Conservation (phyloP, 2,888 invertebrate genomes). For the Helobdella robusta region DNA sequence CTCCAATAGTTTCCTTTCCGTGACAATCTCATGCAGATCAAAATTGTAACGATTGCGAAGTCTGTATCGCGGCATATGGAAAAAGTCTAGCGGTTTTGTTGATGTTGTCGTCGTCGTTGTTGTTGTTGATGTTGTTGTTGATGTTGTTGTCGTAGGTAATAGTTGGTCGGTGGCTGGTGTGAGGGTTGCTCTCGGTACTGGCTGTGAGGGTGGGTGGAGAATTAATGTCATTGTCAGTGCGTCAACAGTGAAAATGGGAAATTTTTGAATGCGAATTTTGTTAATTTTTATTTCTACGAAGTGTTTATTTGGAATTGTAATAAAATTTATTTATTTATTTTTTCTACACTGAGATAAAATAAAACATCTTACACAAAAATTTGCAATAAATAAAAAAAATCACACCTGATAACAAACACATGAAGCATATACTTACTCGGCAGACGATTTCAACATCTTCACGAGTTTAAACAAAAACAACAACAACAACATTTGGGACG, state of each 20-base stretch:
- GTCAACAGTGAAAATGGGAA: neutral
- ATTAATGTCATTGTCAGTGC: neutral
- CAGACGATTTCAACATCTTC: too few relatives aligned
- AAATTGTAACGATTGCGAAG: too few relatives aligned
- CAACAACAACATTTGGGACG: too few relatives aligned
- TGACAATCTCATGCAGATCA: too few relatives aligned
- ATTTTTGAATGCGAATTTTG: neutral
- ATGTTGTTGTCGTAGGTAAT: slow-evolving; percentile 1
- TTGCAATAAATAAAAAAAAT: too few relatives aligned
- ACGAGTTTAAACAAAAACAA: too few relatives aligned
- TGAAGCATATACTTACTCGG: too few relatives aligned
- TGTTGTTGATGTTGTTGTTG: slow-evolving; percentile 9
- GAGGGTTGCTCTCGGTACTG: neutral
- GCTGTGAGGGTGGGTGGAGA: neutral
- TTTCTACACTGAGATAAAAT: too few relatives aligned
- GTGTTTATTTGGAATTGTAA: neutral
- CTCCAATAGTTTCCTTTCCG: too few relatives aligned
- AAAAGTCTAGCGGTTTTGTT: neutral
- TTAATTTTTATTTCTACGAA: neutral
- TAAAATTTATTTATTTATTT: neutral
- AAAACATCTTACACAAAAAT: too few relatives aligned
- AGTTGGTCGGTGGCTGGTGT: neutral
- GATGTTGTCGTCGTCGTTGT: neutral
- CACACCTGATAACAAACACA: too few relatives aligned
- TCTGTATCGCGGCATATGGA: too few relatives aligned